These are phyloP conservation scores for Athene cunicularia DNA, from an alignment of 2,113 vertebrate species.

Conservation along the genomic window DNA sequence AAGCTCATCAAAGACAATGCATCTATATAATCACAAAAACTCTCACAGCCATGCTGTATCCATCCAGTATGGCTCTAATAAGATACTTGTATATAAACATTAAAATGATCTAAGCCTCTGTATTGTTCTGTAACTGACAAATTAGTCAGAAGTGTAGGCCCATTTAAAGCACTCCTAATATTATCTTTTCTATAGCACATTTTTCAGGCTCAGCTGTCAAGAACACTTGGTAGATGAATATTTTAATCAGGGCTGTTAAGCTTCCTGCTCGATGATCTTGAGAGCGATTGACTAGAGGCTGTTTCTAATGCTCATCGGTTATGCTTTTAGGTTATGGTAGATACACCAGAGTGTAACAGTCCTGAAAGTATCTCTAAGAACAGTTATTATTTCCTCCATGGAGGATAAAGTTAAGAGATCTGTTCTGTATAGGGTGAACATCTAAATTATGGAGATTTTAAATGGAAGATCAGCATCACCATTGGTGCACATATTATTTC, in stretches of 20 bases:
- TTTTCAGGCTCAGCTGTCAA: neutral
- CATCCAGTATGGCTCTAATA: neutral
- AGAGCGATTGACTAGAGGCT: neutral
- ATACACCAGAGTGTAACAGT: neutral
- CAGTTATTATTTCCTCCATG: neutral
- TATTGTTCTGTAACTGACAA: neutral
- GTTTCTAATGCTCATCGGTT: neutral
- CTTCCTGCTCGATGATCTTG: neutral
- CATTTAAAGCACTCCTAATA: neutral
- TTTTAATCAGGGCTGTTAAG: neutral
- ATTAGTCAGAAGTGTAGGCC: neutral
- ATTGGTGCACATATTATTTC: no score
- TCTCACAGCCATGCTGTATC: neutral
- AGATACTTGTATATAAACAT: neutral
- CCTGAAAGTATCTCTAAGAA: neutral
- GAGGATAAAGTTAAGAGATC: neutral
- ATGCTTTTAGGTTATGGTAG: neutral
- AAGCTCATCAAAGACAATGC: neutral
- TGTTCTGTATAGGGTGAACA: neutral
- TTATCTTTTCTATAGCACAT: neutral
- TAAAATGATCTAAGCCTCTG: neutral
- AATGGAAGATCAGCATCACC: neutral
- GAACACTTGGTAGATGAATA: neutral
- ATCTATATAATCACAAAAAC: neutral
- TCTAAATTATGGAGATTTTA: neutral